phyloP scores from a whole-genome alignment of 1,140 invertebrate genomes.

The Drosophila sproati region DNA sequence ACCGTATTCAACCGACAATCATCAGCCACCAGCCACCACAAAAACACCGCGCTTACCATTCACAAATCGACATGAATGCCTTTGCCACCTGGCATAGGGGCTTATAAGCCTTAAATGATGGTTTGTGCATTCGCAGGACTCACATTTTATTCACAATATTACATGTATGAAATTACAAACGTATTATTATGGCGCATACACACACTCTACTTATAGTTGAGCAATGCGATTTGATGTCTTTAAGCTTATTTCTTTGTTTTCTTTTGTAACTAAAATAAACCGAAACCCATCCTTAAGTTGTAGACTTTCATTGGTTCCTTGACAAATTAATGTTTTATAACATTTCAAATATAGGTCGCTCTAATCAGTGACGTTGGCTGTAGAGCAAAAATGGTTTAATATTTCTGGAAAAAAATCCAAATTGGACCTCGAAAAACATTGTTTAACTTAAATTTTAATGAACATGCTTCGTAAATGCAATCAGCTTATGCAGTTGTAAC shows the following conservation, averaged over 20 bases:
- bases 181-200: not conserved
- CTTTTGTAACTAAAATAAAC: too few species aligned
- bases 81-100: slow-evolving; percentile 15
- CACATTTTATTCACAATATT: not conserved
- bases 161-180: not conserved
- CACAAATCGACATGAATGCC: slow-evolving; percentile 8
- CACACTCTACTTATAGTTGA: too few species aligned
- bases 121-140: not conserved
- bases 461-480: slow-evolving; percentile 15
- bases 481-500: slow-evolving; percentile 6
- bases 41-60: slow-evolving; percentile 19
- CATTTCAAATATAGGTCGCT: too few species aligned
- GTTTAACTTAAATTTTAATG: not conserved
- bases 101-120: slow-evolving; percentile 8
- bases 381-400: too few species aligned
- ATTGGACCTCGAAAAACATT: not conserved
- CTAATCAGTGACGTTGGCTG: too few species aligned
- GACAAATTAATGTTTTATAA: too few species aligned
- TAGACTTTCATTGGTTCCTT: too few species aligned
- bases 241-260: too few species aligned
- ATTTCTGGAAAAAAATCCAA: too few species aligned
- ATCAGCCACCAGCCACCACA: slow-evolving; percentile 6
- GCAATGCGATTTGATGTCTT: too few species aligned
- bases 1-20: slow-evolving; percentile 4
- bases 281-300: too few species aligned